Conservation (phyloP, 2,113 vertebrate genomes). For the Myotis yumanensis region DNA sequence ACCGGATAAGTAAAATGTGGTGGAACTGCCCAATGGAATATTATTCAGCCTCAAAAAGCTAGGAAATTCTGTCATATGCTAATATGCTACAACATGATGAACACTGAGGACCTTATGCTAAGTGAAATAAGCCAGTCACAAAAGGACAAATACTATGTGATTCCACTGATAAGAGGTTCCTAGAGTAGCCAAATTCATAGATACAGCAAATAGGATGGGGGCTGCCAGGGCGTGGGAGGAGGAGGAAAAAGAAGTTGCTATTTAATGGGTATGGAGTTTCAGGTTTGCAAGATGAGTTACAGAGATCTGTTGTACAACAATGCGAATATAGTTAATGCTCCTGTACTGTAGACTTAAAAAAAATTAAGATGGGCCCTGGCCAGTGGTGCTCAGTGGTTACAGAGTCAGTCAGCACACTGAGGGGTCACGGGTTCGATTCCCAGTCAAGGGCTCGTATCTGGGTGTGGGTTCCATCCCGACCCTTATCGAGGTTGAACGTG, state of each 20-base stretch:
- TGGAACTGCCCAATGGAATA: fast-evolving
- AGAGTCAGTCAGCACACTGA: no score
- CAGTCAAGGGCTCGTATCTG: no score
- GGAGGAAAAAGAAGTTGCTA: fast-evolving
- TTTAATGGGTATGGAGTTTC: fast-evolving
- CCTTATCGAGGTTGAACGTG: no score
- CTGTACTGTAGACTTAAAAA: neutral
- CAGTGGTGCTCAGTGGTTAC: no score
- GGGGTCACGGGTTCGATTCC: no score
- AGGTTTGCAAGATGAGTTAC: neutral
- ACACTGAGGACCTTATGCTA: no score
- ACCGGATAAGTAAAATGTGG: fast-evolving
- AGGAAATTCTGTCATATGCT: neutral
- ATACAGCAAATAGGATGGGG: neutral
- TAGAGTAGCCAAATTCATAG: neutral
- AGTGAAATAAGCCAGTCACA: neutral
- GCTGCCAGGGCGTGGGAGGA: neutral
- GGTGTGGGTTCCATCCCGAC: no score
- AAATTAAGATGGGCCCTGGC: neutral
- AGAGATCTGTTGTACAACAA: neutral
- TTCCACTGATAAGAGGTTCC: neutral
- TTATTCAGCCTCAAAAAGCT: neutral
- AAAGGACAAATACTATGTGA: neutral
- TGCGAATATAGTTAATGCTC: neutral
- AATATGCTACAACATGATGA: no score